A percentile compares a stretch with the other conserved stretches of the same genome.
These are phyloP conservation scores for Eupithecia tripunctaria DNA, from an alignment of 2,888 invertebrate genomes.

Conservation along the genomic window DNA sequence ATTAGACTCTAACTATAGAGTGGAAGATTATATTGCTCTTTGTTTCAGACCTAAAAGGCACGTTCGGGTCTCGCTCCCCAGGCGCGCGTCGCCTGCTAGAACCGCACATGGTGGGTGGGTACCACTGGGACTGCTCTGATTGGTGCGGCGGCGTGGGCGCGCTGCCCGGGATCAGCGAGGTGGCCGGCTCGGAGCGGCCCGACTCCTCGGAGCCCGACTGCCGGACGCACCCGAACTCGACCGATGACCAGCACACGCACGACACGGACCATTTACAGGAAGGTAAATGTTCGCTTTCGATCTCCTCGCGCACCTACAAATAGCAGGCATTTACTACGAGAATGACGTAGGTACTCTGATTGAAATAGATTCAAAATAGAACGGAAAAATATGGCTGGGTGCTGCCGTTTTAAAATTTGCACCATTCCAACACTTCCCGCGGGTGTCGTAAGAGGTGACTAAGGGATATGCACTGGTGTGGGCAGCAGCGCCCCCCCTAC, in stretches of 20 bases:
- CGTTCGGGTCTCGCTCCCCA: constrained; percentile 45
- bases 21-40: not conserved
- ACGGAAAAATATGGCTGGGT: too few relatives aligned
- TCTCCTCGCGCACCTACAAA: too few relatives aligned
- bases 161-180: constrained; percentile 95
- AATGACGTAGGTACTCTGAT: too few relatives aligned
- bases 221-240: constrained; percentile 90
- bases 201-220: constrained; percentile 93
- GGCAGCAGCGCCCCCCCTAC: too few relatives aligned
- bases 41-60: constrained; percentile 60
- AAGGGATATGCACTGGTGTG: too few relatives aligned
- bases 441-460: too few relatives aligned
- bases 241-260: constrained; percentile 89
- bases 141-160: constrained; percentile 88
- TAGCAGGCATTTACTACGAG: too few relatives aligned
- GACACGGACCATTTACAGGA: constrained; percentile 53
- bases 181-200: constrained; percentile 90
- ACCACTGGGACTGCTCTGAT: constrained; percentile 99
- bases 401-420: too few relatives aligned
- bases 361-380: too few relatives aligned
- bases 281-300: not conserved
- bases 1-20: too few relatives aligned
- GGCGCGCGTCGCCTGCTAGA: constrained; percentile 34
- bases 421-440: too few relatives aligned
- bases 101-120: constrained; percentile 80